Conservation (phyloP, 2,888 invertebrate genomes). For the Eubasilissa splendida region DNA sequence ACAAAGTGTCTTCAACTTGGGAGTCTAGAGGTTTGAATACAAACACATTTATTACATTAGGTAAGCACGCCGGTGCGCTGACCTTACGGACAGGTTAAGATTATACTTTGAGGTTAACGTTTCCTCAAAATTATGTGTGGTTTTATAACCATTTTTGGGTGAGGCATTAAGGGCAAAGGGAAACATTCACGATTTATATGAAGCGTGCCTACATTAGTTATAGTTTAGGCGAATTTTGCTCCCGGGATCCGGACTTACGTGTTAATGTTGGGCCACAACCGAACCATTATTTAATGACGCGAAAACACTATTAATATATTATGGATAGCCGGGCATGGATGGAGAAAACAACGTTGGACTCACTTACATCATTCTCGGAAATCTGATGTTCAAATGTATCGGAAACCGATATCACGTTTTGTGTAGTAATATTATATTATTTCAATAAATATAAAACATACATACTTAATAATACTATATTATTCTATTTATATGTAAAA, state of each 20-base stretch:
- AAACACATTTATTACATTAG: conserved; percentile 42
- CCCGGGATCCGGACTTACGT: conserved; percentile 20
- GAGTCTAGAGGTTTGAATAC: conserved; percentile 29
- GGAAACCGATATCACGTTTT: too few species aligned
- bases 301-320: conserved; percentile 30
- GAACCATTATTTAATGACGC: conserved; percentile 41
- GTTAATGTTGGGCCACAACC: conserved; percentile 28
- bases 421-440: too few species aligned
- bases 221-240: conserved; percentile 40
- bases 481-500: too few species aligned
- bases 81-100: conserved; percentile 35
- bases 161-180: conserved; percentile 21
- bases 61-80: conserved; percentile 16
- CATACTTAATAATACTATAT: too few species aligned
- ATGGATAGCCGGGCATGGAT: conserved; percentile 17
- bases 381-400: neutral
- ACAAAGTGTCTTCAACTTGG: conserved; percentile 47
- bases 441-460: too few species aligned
- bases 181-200: conserved; percentile 35
- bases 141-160: conserved; percentile 38
- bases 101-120: conserved; percentile 21
- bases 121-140: conserved; percentile 37
- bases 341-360: conserved; percentile 24
- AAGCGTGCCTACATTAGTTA: conserved; percentile 28
- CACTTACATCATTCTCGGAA: conserved; percentile 15